Evolutionary conservation across 1,140 invertebrate species (phyloP).

Genomic region (Macrocentrus cingulum): DNA sequence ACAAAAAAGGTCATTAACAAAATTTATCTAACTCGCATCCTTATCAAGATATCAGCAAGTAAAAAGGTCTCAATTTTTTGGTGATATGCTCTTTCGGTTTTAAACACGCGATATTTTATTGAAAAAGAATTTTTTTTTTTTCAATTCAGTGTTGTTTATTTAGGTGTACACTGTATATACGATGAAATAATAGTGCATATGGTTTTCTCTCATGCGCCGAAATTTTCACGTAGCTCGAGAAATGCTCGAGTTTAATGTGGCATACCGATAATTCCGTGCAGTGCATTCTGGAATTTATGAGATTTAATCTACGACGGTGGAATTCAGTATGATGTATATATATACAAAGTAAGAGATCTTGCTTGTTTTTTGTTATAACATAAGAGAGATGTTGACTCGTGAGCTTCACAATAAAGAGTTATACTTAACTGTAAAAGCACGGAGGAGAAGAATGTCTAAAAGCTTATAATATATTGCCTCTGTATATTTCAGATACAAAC

Average conservation of each 20-base stretch:
- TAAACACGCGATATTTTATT: no score
- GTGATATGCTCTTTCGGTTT: no score
- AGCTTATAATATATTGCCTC: background rate
- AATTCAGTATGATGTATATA: slow-evolving; percentile 29
- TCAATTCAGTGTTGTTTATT: no score
- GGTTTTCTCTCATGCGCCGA: background rate
- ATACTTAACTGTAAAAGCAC: background rate
- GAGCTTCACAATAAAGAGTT: background rate
- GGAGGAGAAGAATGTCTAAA: slow-evolving; percentile 11
- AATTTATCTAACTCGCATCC: no score
- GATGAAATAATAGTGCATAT: background rate
- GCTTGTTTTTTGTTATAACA: background rate
- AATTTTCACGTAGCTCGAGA: slow-evolving; percentile 13
- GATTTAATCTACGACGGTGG: slow-evolving; percentile 45
- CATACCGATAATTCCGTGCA: slow-evolving; percentile 47
- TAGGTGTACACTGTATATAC: no score
- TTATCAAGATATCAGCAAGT: no score
- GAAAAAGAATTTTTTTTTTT: no score
- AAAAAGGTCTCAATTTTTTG: no score
- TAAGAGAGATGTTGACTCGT: slow-evolving; percentile 3
- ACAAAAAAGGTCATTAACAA: no score
- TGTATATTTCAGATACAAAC: background rate
- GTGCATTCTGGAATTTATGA: slow-evolving; percentile 45
- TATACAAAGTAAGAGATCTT: slow-evolving; percentile 26
- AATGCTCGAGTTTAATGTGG: slow-evolving; percentile 36